Conservation (phyloP, 2,113 vertebrate genomes). For the Gobio gobio region DNA sequence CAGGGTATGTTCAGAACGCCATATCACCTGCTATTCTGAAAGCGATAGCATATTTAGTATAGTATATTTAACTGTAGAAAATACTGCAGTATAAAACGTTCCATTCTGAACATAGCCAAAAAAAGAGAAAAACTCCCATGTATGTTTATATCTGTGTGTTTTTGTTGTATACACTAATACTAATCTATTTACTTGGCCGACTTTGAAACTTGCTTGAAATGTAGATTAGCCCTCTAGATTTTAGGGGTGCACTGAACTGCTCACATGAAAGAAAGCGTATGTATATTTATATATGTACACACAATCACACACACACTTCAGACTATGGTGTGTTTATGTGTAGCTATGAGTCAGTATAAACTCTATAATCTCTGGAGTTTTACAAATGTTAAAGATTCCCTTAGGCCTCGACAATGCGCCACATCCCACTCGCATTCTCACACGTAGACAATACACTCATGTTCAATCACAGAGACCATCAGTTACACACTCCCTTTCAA, state of each 20-base stretch:
- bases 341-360: conserved; percentile 2
- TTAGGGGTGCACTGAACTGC: background rate
- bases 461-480: conserved; percentile 15
- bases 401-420: conserved; percentile 48
- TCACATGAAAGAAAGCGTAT: background rate
- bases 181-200: background rate
- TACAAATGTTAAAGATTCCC: conserved; percentile 65
- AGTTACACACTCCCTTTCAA: background rate
- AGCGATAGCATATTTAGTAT: background rate
- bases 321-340: conserved; percentile 11
- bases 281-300: conserved; percentile 14
- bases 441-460: background rate
- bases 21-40: background rate
- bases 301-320: conserved; percentile 18
- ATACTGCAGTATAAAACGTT: background rate
- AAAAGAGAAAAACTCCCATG: background rate
- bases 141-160: background rate
- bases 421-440: conserved; percentile 18
- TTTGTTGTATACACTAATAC: conserved; percentile 35
- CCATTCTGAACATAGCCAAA: background rate
- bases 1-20: background rate
- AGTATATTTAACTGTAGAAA: background rate
- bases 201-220: background rate
- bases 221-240: background rate
- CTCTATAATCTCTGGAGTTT: conserved; percentile 46